These are phyloP conservation scores for Syndactyla subalaris DNA, from an alignment of 2,797 vertebrate genomes.

Conservation along the genomic window DNA sequence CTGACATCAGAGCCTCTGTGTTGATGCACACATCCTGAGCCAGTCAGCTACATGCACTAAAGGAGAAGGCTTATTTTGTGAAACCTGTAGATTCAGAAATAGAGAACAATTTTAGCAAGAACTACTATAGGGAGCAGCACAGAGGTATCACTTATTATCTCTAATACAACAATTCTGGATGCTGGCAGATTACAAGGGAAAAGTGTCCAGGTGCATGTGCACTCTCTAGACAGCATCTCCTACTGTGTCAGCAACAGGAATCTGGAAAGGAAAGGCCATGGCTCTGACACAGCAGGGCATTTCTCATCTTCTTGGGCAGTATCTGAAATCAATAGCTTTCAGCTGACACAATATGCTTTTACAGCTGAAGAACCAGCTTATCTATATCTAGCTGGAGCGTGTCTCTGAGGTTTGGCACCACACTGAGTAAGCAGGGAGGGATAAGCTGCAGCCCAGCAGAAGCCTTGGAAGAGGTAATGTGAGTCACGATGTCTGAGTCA, in stretches of 20 bases:
- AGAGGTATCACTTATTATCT: neutral
- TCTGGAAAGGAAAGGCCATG: neutral
- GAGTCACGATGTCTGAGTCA: conserved; percentile 53
- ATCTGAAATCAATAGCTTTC: conserved; percentile 13
- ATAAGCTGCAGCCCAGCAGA: conserved; percentile 41
- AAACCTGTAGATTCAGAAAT: neutral
- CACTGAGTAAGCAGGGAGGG: neutral
- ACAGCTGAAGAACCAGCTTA: conserved; percentile 3
- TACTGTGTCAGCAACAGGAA: neutral
- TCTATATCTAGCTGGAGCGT: neutral
- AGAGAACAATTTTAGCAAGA: neutral
- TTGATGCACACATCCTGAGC: neutral
- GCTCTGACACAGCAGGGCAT: neutral
- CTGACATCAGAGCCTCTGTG: neutral
- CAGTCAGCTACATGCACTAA: neutral
- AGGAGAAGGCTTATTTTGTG: neutral
- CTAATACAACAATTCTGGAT: neutral
- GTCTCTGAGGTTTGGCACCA: conserved; percentile 35
- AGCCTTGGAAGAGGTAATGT: neutral
- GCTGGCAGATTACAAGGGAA: neutral
- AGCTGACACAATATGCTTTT: neutral
- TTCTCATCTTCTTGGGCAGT: neutral
- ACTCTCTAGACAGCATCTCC: neutral
- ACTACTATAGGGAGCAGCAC: neutral
- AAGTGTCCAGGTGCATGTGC: neutral